These are phyloP conservation scores for Lasaia peninsularis DNA, from an alignment of 1,140 invertebrate genomes.

Conservation along the genomic window DNA sequence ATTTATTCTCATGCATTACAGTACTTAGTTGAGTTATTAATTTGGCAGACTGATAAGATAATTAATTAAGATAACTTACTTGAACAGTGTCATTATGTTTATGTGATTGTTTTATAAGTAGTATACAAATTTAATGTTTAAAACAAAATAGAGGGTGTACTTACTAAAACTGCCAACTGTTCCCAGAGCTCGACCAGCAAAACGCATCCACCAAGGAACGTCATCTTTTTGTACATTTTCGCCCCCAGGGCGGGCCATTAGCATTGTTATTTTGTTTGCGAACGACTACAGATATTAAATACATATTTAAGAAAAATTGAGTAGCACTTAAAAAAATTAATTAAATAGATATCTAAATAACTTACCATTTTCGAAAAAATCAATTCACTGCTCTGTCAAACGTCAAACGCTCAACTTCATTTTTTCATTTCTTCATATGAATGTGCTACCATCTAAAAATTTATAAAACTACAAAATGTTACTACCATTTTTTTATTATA, in stretches of 20 bases:
- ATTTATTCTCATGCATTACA: not conserved
- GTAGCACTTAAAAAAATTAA: not conserved
- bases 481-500: too few species aligned
- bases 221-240: constrained; percentile 86
- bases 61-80: constrained; percentile 17
- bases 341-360: constrained; percentile 25
- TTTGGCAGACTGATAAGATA: constrained; percentile 43
- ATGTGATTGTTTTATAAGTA: not conserved
- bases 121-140: not conserved
- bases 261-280: constrained; percentile 84
- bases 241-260: constrained; percentile 87
- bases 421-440: not conserved
- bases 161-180: constrained; percentile 86
- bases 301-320: constrained; percentile 2
- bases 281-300: constrained; percentile 81
- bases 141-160: constrained; percentile 35
- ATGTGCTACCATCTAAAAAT: too few species aligned
- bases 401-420: constrained; percentile 29
- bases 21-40: constrained; percentile 13
- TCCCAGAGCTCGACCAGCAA: constrained; percentile 88
- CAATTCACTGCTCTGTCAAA: constrained; percentile 63
- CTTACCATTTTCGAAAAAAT: constrained; percentile 74
- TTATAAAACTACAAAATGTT: too few species aligned
- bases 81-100: not conserved
- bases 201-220: constrained; percentile 93